Percentiles rank a stretch among this genome's conserved stretches.
These are phyloP conservation scores for Cephus pulcher DNA, from an alignment of 2,888 invertebrate species.

Conservation along the genomic window DNA sequence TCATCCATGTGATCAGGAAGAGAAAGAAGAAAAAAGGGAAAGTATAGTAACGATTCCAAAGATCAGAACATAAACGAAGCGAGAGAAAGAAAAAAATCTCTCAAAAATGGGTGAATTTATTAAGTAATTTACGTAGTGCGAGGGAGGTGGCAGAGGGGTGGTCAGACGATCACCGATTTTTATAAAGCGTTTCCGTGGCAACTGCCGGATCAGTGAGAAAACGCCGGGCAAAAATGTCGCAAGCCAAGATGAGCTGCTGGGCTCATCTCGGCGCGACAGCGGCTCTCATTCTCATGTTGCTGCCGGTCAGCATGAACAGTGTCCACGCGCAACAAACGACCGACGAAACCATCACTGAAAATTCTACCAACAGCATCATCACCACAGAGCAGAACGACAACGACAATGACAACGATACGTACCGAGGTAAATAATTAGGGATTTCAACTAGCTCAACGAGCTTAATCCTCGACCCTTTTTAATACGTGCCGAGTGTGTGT, in stretches of 20 bases:
- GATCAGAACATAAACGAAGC: slow-evolving; percentile 15
- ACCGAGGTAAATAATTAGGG: slow-evolving; percentile 48
- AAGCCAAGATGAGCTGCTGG: slow-evolving; percentile 46
- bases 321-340: slow-evolving; percentile 25
- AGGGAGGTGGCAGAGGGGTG: neutral
- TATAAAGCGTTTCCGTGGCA: neutral
- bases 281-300: slow-evolving; percentile 31
- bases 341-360: slow-evolving; percentile 21
- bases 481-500: neutral
- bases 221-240: slow-evolving; percentile 48
- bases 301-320: slow-evolving; percentile 31
- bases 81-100: slow-evolving; percentile 6
- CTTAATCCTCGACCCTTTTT: slow-evolving; percentile 12
- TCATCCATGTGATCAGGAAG: slow-evolving; percentile 14
- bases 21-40: slow-evolving; percentile 12
- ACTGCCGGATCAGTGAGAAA: slow-evolving; percentile 6
- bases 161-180: neutral
- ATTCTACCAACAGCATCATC: slow-evolving; percentile 32
- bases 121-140: slow-evolving; percentile 30
- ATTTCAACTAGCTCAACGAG: slow-evolving; percentile 38
- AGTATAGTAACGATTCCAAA: slow-evolving; percentile 21
- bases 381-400: slow-evolving; percentile 14
- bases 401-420: slow-evolving; percentile 43
- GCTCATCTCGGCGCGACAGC: slow-evolving; percentile 40
- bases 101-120: slow-evolving; percentile 41